These are phyloP conservation scores for Xiphydria camelus DNA, from an alignment of 2,888 invertebrate species.

Conservation along the genomic window DNA sequence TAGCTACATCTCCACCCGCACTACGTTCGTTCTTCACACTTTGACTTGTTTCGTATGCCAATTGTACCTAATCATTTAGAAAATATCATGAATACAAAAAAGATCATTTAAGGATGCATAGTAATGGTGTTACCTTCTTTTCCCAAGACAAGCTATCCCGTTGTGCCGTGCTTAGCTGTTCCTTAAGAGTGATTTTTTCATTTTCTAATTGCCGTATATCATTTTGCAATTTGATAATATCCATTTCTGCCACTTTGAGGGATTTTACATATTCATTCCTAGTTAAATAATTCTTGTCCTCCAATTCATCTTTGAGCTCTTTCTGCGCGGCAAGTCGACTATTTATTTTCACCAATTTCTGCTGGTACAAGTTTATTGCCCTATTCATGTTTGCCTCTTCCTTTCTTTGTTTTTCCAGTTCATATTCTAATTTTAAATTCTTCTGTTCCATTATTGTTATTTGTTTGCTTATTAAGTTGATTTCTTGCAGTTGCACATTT, in stretches of 20 bases:
- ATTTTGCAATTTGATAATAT: slow-evolving; percentile 68
- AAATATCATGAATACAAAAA: background rate
- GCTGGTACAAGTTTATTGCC: slow-evolving; percentile 65
- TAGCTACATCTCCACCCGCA: slow-evolving; percentile 71
- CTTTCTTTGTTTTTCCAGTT: slow-evolving; percentile 63
- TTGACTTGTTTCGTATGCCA: slow-evolving; percentile 73
- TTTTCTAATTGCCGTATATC: slow-evolving; percentile 69
- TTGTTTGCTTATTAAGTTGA: slow-evolving; percentile 73
- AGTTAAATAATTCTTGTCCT: slow-evolving; percentile 62
- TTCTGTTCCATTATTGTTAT: slow-evolving; percentile 73
- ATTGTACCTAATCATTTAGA: slow-evolving; percentile 48
- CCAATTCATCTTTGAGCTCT: slow-evolving; percentile 61
- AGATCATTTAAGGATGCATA: too few species aligned
- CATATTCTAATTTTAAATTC: slow-evolving; percentile 69
- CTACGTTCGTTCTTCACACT: slow-evolving; percentile 69
- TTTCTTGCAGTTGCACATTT: slow-evolving; percentile 68
- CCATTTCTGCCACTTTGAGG: slow-evolving; percentile 69
- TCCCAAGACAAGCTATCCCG: slow-evolving; percentile 80
- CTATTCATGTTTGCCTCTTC: slow-evolving; percentile 65
- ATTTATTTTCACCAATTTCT: slow-evolving; percentile 62
- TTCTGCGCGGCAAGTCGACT: slow-evolving; percentile 58
- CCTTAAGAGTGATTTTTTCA: slow-evolving; percentile 68
- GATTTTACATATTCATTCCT: slow-evolving; percentile 61
- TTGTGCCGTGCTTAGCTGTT: slow-evolving; percentile 66
- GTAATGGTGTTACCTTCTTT: slow-evolving; percentile 75